phyloP scores from a whole-genome alignment of 2,888 invertebrate genomes.

The Asteroscopus sphinx region DNA sequence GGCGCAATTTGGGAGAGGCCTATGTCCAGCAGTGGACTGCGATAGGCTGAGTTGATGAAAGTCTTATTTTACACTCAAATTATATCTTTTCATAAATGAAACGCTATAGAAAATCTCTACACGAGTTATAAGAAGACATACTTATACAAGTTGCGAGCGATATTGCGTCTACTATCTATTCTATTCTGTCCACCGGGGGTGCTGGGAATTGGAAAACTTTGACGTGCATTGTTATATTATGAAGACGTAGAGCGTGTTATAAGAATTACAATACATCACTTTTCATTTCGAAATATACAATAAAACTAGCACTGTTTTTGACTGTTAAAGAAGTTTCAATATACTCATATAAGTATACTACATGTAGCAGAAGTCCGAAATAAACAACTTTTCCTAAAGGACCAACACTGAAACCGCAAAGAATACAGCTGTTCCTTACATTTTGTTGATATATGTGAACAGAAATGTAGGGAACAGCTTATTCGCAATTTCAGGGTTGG shows the following conservation, averaged over 20 bases:
- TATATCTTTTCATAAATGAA: neutral
- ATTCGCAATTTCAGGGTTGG: too few relatives aligned
- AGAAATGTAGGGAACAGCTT: too few relatives aligned
- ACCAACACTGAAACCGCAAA: too few relatives aligned
- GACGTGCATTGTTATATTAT: slow-evolving; percentile 7
- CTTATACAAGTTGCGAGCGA: slow-evolving; percentile 24
- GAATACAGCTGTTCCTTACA: too few relatives aligned
- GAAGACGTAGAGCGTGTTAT: neutral
- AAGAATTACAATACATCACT: slow-evolving; percentile 4
- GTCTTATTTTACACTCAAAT: too few relatives aligned
- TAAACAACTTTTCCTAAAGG: too few relatives aligned
- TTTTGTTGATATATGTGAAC: too few relatives aligned
- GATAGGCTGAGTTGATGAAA: too few relatives aligned
- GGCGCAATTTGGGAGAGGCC: too few relatives aligned
- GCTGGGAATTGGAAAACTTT: slow-evolving; percentile 51
- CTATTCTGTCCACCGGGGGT: slow-evolving; percentile 14
- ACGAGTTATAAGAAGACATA: neutral
- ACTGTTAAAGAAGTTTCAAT: neutral
- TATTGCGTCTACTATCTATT: slow-evolving; percentile 27
- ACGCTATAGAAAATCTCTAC: neutral
- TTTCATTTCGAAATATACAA: neutral
- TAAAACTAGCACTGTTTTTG: neutral
- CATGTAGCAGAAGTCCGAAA: too few relatives aligned
- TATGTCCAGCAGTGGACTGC: too few relatives aligned
- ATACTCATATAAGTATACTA: too few relatives aligned